These are phyloP conservation scores for Sympetrum striolatum DNA, from an alignment of 2,888 invertebrate species.

Conservation along the genomic window DNA sequence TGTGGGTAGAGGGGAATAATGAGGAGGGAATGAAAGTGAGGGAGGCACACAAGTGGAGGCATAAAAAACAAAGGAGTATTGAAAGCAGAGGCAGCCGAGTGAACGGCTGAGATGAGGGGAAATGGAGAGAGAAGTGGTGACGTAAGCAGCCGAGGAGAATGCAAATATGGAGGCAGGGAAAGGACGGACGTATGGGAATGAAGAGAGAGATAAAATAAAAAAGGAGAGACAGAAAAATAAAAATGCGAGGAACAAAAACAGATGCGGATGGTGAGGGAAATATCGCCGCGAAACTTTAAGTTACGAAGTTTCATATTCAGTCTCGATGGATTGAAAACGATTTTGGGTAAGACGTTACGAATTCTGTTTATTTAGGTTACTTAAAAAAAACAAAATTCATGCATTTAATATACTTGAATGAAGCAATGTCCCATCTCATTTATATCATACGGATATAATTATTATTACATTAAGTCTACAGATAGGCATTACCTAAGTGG, in stretches of 20 bases:
- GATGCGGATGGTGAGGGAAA: not conserved
- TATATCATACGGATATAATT: no score
- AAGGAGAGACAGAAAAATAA: not conserved
- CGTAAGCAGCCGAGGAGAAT: not conserved
- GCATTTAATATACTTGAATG: no score
- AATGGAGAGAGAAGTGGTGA: not conserved
- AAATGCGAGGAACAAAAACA: not conserved
- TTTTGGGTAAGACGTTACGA: no score
- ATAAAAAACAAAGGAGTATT: not conserved
- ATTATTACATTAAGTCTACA: no score
- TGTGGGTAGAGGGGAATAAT: not conserved
- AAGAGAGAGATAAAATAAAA: not conserved
- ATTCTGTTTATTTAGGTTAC: no score
- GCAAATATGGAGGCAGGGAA: not conserved
- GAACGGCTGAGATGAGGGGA: not conserved
- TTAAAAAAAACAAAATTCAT: no score
- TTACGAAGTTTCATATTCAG: no score
- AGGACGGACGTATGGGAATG: not conserved
- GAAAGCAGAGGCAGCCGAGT: no score
- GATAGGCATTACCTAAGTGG: no score
- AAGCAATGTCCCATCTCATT: no score
- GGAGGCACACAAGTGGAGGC: not conserved
- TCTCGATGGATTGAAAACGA: no score
- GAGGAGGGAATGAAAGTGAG: not conserved
- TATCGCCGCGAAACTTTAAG: no score